phyloP scores from a whole-genome alignment of 1,140 invertebrate genomes.

The Delia radicum region DNA sequence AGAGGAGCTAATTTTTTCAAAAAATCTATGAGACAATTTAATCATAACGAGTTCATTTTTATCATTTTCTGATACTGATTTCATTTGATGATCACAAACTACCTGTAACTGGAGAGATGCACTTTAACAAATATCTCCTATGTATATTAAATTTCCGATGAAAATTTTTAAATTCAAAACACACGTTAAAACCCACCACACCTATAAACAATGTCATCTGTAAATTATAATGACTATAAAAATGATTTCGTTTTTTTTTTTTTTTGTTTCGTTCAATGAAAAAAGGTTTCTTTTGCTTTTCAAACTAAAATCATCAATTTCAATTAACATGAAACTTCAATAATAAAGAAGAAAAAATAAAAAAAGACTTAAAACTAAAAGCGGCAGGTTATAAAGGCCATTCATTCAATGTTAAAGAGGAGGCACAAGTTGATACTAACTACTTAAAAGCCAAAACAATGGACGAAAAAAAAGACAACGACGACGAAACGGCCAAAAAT shows the following conservation, averaged over 20 bases:
- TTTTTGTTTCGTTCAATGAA: background rate
- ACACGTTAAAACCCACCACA: slow-evolving; percentile 5
- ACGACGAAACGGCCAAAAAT: slow-evolving; percentile 15
- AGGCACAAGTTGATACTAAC: background rate
- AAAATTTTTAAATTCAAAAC: slow-evolving; percentile 6
- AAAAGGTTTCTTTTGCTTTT: background rate
- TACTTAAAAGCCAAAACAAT: background rate
- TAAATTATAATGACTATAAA: slow-evolving; percentile 19
- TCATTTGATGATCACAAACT: no score
- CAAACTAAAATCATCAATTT: slow-evolving; percentile 16
- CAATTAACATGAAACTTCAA: slow-evolving; percentile 23
- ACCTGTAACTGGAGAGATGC: no score
- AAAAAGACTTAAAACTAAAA: background rate
- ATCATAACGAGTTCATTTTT: no score
- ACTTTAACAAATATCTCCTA: no score
- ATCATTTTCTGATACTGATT: no score
- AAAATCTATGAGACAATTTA: no score
- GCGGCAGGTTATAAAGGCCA: slow-evolving; percentile 11
- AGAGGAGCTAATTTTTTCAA: no score
- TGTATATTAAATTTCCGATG: background rate
- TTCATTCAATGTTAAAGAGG: background rate
- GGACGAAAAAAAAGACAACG: background rate
- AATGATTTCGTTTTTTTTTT: slow-evolving; percentile 8
- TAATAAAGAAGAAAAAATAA: background rate
- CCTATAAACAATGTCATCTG: slow-evolving; percentile 22